Evolutionary conservation across 2,888 invertebrate genomes (phyloP).

Genomic region (Anthrax anthrax): DNA sequence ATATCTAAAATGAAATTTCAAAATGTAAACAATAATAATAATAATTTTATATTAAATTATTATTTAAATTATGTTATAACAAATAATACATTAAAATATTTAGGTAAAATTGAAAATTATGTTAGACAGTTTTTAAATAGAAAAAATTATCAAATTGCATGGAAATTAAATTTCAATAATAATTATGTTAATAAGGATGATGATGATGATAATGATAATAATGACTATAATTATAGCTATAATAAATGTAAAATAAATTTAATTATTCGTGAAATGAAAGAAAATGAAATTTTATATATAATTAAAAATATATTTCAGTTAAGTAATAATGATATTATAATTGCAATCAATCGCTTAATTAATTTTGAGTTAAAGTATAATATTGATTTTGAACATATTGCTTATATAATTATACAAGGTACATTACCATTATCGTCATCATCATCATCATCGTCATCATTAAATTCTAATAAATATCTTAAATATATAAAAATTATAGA

Average conservation of each 20-base stretch:
- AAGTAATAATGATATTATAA: neutral
- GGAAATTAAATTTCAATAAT: neutral
- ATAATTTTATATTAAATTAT: no score
- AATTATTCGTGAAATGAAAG: neutral
- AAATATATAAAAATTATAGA: neutral
- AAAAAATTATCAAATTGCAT: neutral
- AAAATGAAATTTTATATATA: neutral
- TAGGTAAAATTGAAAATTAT: neutral
- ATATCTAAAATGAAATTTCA: neutral
- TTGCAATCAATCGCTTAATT: conserved; percentile 5
- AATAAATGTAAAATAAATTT: neutral
- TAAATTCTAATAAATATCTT: no score
- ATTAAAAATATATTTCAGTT: conserved; percentile 3
- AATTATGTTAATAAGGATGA: neutral
- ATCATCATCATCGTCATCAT: no score
- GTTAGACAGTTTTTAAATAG: neutral
- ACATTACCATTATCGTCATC: no score
- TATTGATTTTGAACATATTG: neutral
- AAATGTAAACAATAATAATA: no score
- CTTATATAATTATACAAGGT: neutral
- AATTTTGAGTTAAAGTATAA: neutral
- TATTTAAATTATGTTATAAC: no score
- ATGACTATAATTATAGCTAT: neutral
- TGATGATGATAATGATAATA: neutral
- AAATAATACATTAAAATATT: neutral